Evolutionary conservation across 2,888 invertebrate species (phyloP).

Genomic region (Pseudococcus longispinus): DNA sequence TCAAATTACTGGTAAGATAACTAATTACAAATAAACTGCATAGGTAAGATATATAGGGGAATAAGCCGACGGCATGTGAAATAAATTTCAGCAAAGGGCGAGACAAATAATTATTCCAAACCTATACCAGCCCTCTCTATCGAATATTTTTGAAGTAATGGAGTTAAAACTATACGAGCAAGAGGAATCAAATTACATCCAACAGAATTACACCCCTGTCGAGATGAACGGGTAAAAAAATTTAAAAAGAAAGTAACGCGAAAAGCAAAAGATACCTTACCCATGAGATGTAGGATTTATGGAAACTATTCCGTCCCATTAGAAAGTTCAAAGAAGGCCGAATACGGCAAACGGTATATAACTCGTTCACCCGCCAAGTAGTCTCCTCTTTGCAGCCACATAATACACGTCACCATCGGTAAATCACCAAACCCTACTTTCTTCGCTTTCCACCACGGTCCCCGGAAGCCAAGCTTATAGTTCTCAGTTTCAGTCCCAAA

Average conservation of each 20-base stretch:
- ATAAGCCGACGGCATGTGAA: neutral
- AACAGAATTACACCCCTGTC: neutral
- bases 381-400: conserved; percentile 48
- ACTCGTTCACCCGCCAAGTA: conserved; percentile 47
- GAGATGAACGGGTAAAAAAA: conserved; percentile 17
- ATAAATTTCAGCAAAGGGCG: neutral
- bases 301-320: conserved; percentile 49
- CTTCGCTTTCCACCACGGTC: neutral
- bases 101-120: neutral
- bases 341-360: conserved; percentile 49
- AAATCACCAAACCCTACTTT: conserved; percentile 47
- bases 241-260: conserved; percentile 34
- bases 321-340: conserved; percentile 51
- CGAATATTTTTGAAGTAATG: neutral
- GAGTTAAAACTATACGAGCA: neutral
- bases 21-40: neutral
- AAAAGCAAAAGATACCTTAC: conserved; percentile 43
- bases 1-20: neutral
- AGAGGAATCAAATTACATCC: neutral
- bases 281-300: conserved; percentile 48
- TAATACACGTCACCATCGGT: conserved; percentile 50
- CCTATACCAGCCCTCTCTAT: neutral
- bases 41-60: neutral
- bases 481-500: conserved; percentile 53
- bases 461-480: conserved; percentile 53